Percentiles rank a stretch among this genome's conserved stretches.
Evolutionary conservation across 2,113 vertebrate genomes (phyloP).

Genomic region (Okapia johnstoni): DNA sequence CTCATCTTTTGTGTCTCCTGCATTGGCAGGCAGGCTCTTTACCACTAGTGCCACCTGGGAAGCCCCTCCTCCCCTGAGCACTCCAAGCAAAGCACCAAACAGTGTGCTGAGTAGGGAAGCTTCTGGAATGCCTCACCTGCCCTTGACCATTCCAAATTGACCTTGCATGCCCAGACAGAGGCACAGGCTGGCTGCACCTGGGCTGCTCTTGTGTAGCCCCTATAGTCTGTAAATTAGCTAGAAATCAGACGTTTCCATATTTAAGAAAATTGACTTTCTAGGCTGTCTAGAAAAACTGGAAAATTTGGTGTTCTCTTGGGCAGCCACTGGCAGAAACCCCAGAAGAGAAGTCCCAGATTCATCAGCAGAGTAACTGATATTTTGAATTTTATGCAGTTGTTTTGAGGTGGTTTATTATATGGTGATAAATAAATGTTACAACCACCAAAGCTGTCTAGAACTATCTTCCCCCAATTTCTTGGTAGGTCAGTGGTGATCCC

Average conservation of each 20-base stretch:
- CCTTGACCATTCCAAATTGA: background rate
- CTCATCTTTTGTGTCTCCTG: background rate
- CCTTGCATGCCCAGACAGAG: background rate
- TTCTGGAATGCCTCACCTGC: background rate
- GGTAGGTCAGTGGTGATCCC: background rate
- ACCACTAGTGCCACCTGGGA: background rate
- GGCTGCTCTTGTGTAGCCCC: background rate
- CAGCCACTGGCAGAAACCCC: background rate
- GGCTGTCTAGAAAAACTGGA: background rate
- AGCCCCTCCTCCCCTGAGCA: background rate
- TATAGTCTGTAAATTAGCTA: background rate
- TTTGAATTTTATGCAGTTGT: background rate
- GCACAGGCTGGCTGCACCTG: background rate
- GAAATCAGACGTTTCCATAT: background rate
- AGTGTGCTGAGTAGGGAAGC: background rate
- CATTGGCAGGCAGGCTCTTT: background rate
- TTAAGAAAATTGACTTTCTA: background rate
- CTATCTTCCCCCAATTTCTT: background rate
- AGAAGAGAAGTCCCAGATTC: background rate
- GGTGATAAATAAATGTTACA: background rate
- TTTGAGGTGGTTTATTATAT: background rate
- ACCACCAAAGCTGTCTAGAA: background rate
- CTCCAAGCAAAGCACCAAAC: background rate
- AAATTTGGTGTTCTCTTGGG: background rate
- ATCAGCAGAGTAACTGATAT: background rate